These are phyloP conservation scores for Dipus sagitta DNA, from an alignment of 2,797 vertebrate genomes.

Conservation along the genomic window DNA sequence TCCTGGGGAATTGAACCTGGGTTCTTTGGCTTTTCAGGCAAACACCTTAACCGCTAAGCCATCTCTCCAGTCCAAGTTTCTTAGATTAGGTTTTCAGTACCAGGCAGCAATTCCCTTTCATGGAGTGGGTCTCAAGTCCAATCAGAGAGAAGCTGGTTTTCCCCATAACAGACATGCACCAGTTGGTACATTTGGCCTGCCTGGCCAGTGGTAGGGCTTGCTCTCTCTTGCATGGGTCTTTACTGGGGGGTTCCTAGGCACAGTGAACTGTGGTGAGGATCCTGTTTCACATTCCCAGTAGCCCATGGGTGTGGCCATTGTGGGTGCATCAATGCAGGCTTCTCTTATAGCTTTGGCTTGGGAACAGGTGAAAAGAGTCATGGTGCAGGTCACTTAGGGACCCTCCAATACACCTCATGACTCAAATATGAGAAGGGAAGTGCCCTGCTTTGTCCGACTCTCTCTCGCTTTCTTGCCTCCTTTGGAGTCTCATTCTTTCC, in stretches of 20 bases:
- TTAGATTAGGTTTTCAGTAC: too few species aligned
- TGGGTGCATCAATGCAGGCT: background rate
- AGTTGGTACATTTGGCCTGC: too few species aligned
- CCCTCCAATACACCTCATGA: background rate
- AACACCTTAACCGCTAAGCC: too few species aligned
- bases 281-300: background rate
- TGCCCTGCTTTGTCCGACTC: background rate
- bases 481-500: background rate
- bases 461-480: background rate
- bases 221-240: background rate
- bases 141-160: too few species aligned
- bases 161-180: too few species aligned
- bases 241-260: background rate
- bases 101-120: too few species aligned
- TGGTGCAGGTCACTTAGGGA: background rate
- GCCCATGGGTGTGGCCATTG: background rate
- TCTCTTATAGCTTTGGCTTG: background rate
- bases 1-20: too few species aligned
- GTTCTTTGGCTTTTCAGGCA: too few species aligned
- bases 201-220: too few species aligned
- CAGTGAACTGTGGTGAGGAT: background rate
- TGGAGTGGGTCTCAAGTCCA: too few species aligned
- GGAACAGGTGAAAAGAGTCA: background rate
- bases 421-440: background rate
- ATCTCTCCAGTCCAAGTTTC: too few species aligned